These are phyloP conservation scores for Hymenochirus boettgeri DNA, from an alignment of 2,113 vertebrate genomes.

Conservation along the genomic window DNA sequence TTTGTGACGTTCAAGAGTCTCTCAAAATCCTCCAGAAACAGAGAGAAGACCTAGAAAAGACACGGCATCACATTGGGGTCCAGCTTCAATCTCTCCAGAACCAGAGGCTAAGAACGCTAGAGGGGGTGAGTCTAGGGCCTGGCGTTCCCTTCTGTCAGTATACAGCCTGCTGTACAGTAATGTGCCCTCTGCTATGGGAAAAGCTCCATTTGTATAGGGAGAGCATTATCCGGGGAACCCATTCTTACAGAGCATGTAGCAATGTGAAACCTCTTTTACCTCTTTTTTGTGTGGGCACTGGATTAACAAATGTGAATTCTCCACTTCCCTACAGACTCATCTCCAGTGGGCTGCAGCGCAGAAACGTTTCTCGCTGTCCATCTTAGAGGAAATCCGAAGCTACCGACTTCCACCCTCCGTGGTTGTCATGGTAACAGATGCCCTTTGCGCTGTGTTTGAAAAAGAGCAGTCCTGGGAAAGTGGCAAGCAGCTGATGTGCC, in stretches of 20 bases:
- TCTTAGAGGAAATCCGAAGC: conserved; percentile 75
- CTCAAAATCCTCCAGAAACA: conserved; percentile 37
- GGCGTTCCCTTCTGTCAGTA: too few relatives aligned
- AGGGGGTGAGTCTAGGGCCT: conserved; percentile 44
- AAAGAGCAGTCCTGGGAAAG: conserved; percentile 68
- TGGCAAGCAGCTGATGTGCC: conserved; percentile 66
- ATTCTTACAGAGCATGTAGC: too few relatives aligned
- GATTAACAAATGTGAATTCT: too few relatives aligned
- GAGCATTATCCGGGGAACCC: too few relatives aligned
- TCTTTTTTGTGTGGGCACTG: too few relatives aligned
- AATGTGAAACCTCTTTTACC: too few relatives aligned
- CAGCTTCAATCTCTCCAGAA: conserved; percentile 40
- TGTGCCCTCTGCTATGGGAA: too few relatives aligned
- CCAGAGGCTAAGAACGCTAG: conserved; percentile 41
- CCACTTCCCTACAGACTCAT: conserved; percentile 47
- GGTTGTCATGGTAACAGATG: conserved; percentile 67
- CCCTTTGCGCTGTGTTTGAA: conserved; percentile 70
- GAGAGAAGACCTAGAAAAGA: conserved; percentile 45
- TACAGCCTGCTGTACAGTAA: too few relatives aligned
- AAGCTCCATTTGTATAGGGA: too few relatives aligned
- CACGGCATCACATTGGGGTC: conserved; percentile 37
- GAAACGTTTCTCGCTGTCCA: conserved; percentile 53
- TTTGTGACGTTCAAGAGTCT: conserved; percentile 22
- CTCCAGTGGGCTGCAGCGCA: conserved; percentile 57
- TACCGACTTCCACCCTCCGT: conserved; percentile 73